A percentile compares a stretch with the other conserved stretches of the same genome.
Evolutionary conservation across 1,140 invertebrate genomes (phyloP).

Genomic region (Cataglyphis hispanica): DNA sequence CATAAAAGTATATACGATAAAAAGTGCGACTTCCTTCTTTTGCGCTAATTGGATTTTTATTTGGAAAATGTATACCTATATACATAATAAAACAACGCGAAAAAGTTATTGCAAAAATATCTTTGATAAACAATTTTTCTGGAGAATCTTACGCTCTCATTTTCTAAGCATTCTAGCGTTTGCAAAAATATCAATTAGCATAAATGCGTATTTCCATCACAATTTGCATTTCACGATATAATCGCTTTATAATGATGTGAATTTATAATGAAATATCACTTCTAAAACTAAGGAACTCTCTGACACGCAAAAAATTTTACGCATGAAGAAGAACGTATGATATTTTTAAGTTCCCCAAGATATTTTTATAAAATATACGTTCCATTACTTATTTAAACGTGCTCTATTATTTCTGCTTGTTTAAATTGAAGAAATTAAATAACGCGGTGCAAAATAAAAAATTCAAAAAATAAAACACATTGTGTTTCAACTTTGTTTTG

Average conservation of each 20-base stretch:
- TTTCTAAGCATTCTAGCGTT: neutral
- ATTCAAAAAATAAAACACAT: neutral
- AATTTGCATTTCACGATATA: neutral
- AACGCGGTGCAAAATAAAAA: neutral
- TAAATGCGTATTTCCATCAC: neutral
- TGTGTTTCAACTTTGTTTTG: neutral
- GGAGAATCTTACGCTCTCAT: too few species aligned
- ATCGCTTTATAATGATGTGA: neutral
- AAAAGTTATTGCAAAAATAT: neutral
- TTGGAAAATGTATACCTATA: neutral
- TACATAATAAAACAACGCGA: neutral
- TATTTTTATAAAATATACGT: neutral
- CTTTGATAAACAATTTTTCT: neutral
- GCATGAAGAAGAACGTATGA: neutral
- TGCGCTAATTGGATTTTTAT: neutral
- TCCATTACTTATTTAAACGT: neutral
- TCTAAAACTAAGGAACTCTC: neutral
- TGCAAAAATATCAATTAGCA: neutral
- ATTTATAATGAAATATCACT: neutral
- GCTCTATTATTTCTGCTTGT: conserved; percentile 4
- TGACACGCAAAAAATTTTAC: neutral
- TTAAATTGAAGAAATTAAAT: neutral
- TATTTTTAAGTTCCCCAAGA: neutral
- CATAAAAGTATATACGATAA: neutral
- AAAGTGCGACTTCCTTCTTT: neutral